Evolutionary conservation across 2,888 invertebrate species (phyloP), one percentile per base, ranked within the genome.

Genomic region (Ormyrus labotus): DNA sequence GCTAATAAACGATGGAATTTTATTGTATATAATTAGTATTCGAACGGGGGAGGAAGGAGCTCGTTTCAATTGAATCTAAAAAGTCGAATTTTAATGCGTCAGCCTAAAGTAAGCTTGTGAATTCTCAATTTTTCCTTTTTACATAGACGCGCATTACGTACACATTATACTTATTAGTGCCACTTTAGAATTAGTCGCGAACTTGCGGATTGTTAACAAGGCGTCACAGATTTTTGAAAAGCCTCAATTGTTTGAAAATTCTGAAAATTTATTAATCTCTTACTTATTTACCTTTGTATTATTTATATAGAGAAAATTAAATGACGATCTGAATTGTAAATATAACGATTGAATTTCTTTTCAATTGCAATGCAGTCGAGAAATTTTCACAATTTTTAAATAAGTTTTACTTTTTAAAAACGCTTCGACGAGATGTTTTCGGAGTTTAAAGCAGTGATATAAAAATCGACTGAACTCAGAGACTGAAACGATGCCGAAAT

Each of bases 151-250:
- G 11, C 60, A 57, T 45, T 47, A 6, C 55, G 8, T 55, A 70
- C 3, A 60, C 13, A 13, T 9, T 47, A 47, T 8, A 76, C 10
- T 34, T 57, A 67, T 58, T 78, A 78, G 78, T 78, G 65, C 65
- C 78, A 78, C 51, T 51, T 8, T 78, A 78, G 71, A 19, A 64
- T 13, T 67, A 67, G 63, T n/a, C 7, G 55, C 69, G 63, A 70
- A 75, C n/a, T 51, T 61, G 51, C 48, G 48, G 11, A 45, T 78
- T 19, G 60, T 67, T 60, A 55, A 61, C 64, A 48, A 50, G 13
- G n/a, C 67, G 73, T 73, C 69, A 69, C 51, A 45, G 64, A 74
- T 57, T 79, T 64, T 79, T 58, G 57, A 69, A 45, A 68, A 8
- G 13, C 10, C 50, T 45, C 11, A 69, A 65, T 67, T 72, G 19